A percentile compares a stretch with the other conserved stretches of the same genome.
Conservation (phyloP, 2,797 vertebrate genomes). For the Ctenopoma multispine region DNA sequence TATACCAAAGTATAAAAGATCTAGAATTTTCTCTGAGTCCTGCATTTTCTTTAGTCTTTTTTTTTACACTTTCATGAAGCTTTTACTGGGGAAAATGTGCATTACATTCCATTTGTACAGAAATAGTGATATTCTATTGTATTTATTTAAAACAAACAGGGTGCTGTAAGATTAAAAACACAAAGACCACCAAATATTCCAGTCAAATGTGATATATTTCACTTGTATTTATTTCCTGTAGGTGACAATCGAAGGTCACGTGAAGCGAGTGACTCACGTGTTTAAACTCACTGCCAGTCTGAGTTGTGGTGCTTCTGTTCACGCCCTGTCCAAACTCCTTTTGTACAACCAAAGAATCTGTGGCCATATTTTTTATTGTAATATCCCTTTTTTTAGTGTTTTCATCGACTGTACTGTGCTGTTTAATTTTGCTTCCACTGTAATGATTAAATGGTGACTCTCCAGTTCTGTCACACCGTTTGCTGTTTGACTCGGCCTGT, state of each 20-base stretch:
- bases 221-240: constrained; percentile 83
- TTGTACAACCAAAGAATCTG: constrained; percentile 72
- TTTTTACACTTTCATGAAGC: constrained; percentile 66
- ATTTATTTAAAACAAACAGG: constrained; percentile 88
- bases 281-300: constrained; percentile 63
- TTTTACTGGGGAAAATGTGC: constrained; percentile 82
- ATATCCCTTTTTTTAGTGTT: constrained; percentile 70
- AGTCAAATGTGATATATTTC: constrained; percentile 83
- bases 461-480: constrained; percentile 73
- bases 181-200: constrained; percentile 72
- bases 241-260: constrained; percentile 60
- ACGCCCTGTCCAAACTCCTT: constrained; percentile 63
- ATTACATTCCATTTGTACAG: constrained; percentile 87
- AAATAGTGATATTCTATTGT: constrained; percentile 87
- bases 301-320: constrained; percentile 68
- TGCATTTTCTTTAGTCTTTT: constrained; percentile 60
- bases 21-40: constrained; percentile 35
- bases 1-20: constrained; percentile 62
- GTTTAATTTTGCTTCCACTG: constrained; percentile 78
- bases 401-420: constrained; percentile 77
- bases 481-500: constrained; percentile 38
- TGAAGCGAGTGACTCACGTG: constrained; percentile 60
- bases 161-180: constrained; percentile 79
- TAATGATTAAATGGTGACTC: constrained; percentile 82
- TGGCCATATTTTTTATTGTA: constrained; percentile 75